phyloP scores from a whole-genome alignment of 2,797 vertebrate genomes.

The Antennarius maculatus region DNA sequence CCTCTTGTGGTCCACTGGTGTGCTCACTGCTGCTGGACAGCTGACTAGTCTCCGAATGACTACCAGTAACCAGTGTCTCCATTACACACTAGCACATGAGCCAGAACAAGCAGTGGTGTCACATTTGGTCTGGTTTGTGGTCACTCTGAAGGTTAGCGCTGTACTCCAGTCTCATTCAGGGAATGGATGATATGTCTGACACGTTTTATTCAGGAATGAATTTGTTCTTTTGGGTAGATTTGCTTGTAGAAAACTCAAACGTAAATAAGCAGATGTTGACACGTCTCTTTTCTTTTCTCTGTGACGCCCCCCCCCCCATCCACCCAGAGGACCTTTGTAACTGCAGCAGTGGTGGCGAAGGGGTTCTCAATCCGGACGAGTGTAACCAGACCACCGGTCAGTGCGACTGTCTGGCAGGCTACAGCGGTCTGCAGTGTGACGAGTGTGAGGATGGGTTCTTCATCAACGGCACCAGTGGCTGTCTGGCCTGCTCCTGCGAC shows the following conservation, averaged over 20 bases:
- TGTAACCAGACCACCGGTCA: slow-evolving; percentile 78
- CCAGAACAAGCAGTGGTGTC: too few relatives aligned
- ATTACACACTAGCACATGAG: too few relatives aligned
- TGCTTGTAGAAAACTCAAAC: not conserved
- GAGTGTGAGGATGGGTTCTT: slow-evolving; percentile 83
- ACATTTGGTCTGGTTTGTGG: too few relatives aligned
- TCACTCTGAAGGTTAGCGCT: too few relatives aligned
- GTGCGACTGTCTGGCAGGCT: slow-evolving; percentile 78
- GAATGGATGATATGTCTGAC: too few relatives aligned
- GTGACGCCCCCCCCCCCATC: not conserved
- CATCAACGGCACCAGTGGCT: slow-evolving; percentile 81
- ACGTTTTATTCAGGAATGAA: too few relatives aligned
- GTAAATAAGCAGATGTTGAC: not conserved
- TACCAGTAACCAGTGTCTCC: too few relatives aligned
- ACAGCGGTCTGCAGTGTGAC: slow-evolving; percentile 80
- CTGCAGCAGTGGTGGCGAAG: slow-evolving; percentile 81
- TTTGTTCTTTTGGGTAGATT: too few relatives aligned
- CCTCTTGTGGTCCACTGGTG: too few relatives aligned
- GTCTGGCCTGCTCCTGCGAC: slow-evolving; percentile 81
- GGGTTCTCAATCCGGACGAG: slow-evolving; percentile 71
- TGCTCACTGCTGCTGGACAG: too few relatives aligned
- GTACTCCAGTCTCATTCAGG: too few relatives aligned
- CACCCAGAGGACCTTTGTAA: slow-evolving; percentile 78
- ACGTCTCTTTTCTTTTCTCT: not conserved
- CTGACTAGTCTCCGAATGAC: too few relatives aligned